Conservation (phyloP, 2,888 invertebrate genomes). For the Sialis lutaria region DNA sequence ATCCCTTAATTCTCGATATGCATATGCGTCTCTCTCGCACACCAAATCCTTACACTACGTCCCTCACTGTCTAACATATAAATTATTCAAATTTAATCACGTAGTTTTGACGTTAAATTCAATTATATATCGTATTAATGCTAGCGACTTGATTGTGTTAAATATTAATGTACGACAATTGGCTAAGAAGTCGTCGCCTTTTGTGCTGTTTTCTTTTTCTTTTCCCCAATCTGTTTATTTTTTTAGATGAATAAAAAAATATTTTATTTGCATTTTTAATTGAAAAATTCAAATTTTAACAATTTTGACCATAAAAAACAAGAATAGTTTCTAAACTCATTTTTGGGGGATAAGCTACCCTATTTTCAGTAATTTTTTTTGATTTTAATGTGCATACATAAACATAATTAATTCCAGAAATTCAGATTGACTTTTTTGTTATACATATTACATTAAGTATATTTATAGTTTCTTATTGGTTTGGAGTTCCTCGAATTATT, state of each 20-base stretch:
- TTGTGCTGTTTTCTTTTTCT: neutral
- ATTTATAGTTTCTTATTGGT: too few relatives aligned
- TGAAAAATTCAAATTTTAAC: neutral
- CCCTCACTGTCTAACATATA: neutral
- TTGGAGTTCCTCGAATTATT: too few relatives aligned
- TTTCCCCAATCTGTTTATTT: neutral
- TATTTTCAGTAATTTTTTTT: too few relatives aligned
- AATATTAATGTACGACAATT: slow-evolving; percentile 4
- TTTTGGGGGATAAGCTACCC: too few relatives aligned
- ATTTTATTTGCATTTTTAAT: neutral
- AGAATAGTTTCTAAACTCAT: too few relatives aligned
- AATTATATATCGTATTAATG: slow-evolving; percentile 4
- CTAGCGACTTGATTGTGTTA: slow-evolving; percentile 5
- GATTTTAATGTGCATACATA: too few relatives aligned
- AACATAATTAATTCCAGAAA: too few relatives aligned
- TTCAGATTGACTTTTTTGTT: too few relatives aligned
- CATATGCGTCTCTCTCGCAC: neutral
- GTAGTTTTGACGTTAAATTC: slow-evolving; percentile 5
- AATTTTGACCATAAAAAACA: too few relatives aligned
- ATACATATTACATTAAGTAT: too few relatives aligned
- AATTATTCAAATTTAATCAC: slow-evolving; percentile 6
- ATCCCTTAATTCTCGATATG: neutral
- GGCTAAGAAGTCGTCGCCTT: neutral
- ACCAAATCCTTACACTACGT: neutral
- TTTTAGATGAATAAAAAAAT: neutral